Evolutionary conservation across 2,888 invertebrate genomes (phyloP), one percentile per base, ranked within the genome.

Genomic region (Orchestes rusci): DNA sequence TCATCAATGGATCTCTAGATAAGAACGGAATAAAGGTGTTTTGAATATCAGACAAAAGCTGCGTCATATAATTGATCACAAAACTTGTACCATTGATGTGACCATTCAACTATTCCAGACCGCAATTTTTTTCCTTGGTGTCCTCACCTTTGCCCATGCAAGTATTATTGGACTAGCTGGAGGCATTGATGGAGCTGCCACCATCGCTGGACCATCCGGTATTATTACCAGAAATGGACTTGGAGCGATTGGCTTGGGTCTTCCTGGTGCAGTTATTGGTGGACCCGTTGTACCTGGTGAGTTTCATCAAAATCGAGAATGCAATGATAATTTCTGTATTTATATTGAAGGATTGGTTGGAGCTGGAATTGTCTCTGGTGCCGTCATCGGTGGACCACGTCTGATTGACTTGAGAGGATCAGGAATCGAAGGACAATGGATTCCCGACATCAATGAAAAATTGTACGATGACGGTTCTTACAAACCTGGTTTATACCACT

Each of bases 401-500:
- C 29, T 45, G 10, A 37, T 37, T 35, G 42, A 43, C 13, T 10
- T 39, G 19, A 45, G 51, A 41, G 54, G 56, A 37, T 52, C 54
- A 16, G 59, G 56, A 39, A 36, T 57, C 4, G 60, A 59, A 50
- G 60, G 60, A 10, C 53, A 54, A 41, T 60, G 55, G 37, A 53
- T 59, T 16, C 62, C 58, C 3, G 62, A 62, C 40, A 46, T 54
- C 31, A 58, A 50, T 39, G 62, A 61, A 37, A 43, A 59, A 33
- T 53, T 61, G 41, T 55, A 57, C 53, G 62, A 62, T 48, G 62
- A 62, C 44, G 62, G 62, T 23, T 59, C 60, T 19, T 62, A 61
- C 57, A 62, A 54, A 53, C 61, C 60, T 27, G 49, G 42, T 28
- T 42, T 50, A 16, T 41, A 54, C 35, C n/a, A n/a, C n/a, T n/a